Conservation (phyloP, 2,888 invertebrate genomes). For the Lithophane ornitopus region DNA sequence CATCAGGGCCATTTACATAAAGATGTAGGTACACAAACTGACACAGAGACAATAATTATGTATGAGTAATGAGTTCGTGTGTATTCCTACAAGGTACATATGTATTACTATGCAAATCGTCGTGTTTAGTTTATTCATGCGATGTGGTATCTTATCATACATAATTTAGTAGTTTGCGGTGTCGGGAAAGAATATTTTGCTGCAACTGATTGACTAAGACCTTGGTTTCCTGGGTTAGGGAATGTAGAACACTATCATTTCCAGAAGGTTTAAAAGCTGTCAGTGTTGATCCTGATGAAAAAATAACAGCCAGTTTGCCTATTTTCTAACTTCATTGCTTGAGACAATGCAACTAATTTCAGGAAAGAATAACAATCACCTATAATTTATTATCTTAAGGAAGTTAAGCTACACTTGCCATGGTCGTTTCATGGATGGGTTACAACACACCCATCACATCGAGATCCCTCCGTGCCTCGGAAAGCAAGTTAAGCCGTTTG, state of each 20-base stretch:
- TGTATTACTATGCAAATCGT: conserved; percentile 59
- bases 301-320: no score
- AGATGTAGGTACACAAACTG: conserved; percentile 26
- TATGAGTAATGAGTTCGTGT: conserved; percentile 54
- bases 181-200: conserved; percentile 1
- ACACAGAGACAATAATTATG: conserved; percentile 51
- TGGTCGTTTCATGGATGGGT: no score
- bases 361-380: background rate
- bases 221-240: background rate
- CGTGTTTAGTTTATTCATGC: conserved; percentile 53
- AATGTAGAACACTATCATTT: background rate
- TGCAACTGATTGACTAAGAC: background rate
- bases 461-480: no score
- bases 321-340: no score
- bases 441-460: no score
- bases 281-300: background rate
- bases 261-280: background rate
- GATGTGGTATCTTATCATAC: conserved; percentile 52
- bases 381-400: background rate
- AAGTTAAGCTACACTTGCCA: no score
- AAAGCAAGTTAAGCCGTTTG: no score
- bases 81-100: conserved; percentile 27
- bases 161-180: conserved; percentile 41
- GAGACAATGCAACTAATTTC: background rate
- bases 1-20: conserved; percentile 39